Conservation (phyloP, 2,113 vertebrate species). For the Macaca nemestrina region DNA sequence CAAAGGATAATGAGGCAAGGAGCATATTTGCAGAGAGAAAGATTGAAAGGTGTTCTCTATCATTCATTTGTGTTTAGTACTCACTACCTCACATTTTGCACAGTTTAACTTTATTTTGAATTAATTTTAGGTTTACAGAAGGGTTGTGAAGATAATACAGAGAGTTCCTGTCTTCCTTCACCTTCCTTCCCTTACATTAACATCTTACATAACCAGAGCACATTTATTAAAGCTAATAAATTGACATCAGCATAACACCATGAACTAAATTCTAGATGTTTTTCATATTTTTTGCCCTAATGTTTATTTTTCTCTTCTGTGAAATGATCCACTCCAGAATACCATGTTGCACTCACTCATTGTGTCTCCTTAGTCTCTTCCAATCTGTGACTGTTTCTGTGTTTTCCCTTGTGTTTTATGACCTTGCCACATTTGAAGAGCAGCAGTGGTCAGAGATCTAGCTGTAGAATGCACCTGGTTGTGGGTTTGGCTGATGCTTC, state of each 20-base stretch:
- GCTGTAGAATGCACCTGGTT: background rate
- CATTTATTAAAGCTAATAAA: background rate
- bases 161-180: background rate
- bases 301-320: background rate
- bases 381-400: fast-evolving
- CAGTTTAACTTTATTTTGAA: background rate
- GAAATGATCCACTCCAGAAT: background rate
- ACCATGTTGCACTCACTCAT: background rate
- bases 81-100: background rate
- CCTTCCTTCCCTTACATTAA: background rate
- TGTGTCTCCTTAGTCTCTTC: background rate
- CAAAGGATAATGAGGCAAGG: background rate
- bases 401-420: background rate
- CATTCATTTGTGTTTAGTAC: background rate
- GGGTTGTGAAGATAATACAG: background rate
- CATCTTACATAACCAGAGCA: background rate
- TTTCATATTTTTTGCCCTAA: background rate
- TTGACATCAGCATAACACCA: background rate
- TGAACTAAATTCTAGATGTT: background rate
- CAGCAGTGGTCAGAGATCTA: background rate
- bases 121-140: background rate
- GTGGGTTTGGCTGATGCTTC: background rate
- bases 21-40: background rate
- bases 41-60: background rate
- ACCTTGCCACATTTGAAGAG: background rate